Percentiles rank a stretch among this genome's conserved stretches.
These are phyloP conservation scores for Agrilus biguttatus DNA, from an alignment of 2,888 invertebrate species.

Conservation along the genomic window DNA sequence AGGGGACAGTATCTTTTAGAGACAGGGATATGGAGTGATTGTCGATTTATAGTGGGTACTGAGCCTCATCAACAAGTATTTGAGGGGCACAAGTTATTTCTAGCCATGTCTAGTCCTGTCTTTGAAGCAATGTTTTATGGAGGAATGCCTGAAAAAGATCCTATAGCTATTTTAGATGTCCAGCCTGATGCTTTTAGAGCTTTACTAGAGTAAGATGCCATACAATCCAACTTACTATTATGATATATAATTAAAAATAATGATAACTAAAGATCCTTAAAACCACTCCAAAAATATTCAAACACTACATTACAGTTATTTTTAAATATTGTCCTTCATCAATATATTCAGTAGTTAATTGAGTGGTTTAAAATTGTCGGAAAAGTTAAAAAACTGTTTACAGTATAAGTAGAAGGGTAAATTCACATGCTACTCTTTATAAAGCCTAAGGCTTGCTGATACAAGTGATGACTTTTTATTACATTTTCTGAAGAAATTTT, in stretches of 20 bases:
- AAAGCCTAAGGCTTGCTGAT: no score
- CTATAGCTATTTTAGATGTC: conserved; percentile 69
- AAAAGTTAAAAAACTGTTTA: no score
- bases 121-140: conserved; percentile 84
- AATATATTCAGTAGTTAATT: neutral
- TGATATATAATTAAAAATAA: neutral
- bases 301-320: no score
- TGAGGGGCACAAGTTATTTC: conserved; percentile 62
- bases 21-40: conserved; percentile 71
- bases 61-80: conserved; percentile 61
- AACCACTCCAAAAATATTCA: no score
- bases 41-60: conserved; percentile 66
- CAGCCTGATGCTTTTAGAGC: conserved; percentile 77
- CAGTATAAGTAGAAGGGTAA: no score
- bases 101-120: conserved; percentile 79
- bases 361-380: no score
- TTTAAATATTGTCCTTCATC: neutral
- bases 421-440: no score
- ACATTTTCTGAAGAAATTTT: no score
- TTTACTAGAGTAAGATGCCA: conserved; percentile 46
- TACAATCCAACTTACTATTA: neutral
- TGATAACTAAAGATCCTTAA: neutral
- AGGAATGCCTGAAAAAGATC: conserved; percentile 62
- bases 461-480: no score
- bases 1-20: conserved; percentile 62